A percentile compares a stretch with the other conserved stretches of the same genome.
phyloP scores from a whole-genome alignment of 1,140 invertebrate species.

The Cheumatopsyche charites region DNA sequence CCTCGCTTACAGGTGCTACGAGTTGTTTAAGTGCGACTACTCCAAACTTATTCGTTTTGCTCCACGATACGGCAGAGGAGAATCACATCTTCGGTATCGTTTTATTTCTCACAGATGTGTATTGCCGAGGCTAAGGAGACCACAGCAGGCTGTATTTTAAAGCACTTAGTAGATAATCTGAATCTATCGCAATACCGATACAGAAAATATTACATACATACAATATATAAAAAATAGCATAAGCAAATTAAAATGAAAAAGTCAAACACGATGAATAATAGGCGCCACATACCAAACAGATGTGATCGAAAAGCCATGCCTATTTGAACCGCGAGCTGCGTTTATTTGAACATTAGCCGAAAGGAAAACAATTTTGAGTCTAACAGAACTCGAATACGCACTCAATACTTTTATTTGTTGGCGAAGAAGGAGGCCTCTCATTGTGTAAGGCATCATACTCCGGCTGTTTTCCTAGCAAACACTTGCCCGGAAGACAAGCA shows the following conservation, averaged over 20 bases:
- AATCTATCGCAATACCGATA: too few species aligned
- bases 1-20: slow-evolving; percentile 37
- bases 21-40: slow-evolving; percentile 35
- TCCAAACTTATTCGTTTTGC: slow-evolving; percentile 38
- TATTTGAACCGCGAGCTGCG: background rate
- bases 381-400: slow-evolving; percentile 21
- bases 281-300: background rate
- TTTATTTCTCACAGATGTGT: slow-evolving; percentile 11
- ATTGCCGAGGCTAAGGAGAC: background rate
- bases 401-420: slow-evolving; percentile 35
- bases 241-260: too few species aligned
- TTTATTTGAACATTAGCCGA: slow-evolving; percentile 29
- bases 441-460: slow-evolving; percentile 25
- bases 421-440: slow-evolving; percentile 15
- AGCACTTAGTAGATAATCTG: too few species aligned
- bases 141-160: background rate
- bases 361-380: slow-evolving; percentile 27
- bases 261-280: background rate
- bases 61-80: background rate
- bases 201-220: too few species aligned
- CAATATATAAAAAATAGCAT: too few species aligned
- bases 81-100: slow-evolving; percentile 16
- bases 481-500: slow-evolving; percentile 14
- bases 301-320: slow-evolving; percentile 6
- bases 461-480: slow-evolving; percentile 28